A percentile compares a stretch with the other conserved stretches of the same genome.
Evolutionary conservation across 2,888 invertebrate genomes (phyloP).

Genomic region (Neria commutata): DNA sequence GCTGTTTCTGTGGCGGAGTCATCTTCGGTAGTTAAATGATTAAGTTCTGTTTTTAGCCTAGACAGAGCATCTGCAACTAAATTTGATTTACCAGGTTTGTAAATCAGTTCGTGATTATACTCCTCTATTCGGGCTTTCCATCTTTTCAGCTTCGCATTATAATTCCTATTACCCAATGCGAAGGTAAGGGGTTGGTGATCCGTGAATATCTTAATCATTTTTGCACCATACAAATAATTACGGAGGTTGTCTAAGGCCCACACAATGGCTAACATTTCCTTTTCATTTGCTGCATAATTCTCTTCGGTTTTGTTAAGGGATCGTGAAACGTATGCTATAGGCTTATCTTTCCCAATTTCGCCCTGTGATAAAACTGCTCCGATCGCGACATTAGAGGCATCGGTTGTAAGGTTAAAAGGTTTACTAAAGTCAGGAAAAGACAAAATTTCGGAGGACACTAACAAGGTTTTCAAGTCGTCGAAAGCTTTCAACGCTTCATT

Average conservation of each 20-base stretch:
- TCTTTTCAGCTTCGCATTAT: conserved; percentile 17
- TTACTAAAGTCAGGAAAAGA: conserved; percentile 30
- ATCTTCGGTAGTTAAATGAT: neutral
- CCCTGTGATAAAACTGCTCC: conserved; percentile 24
- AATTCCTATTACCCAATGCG: neutral
- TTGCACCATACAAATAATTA: conserved; percentile 24
- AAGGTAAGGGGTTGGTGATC: conserved; percentile 19
- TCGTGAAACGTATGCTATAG: conserved; percentile 12
- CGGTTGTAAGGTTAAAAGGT: conserved; percentile 27
- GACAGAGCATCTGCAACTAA: conserved; percentile 18
- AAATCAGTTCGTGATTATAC: conserved; percentile 19
- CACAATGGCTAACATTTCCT: conserved; percentile 23
- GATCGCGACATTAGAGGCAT: conserved; percentile 28
- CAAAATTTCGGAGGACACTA: conserved; percentile 23
- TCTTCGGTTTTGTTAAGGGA: conserved; percentile 6
- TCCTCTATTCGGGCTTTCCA: conserved; percentile 22
- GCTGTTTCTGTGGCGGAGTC: neutral
- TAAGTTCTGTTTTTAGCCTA: conserved; percentile 6
- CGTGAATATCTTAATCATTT: conserved; percentile 6
- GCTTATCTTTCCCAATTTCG: conserved; percentile 11
- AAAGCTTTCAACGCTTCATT: conserved; percentile 21
- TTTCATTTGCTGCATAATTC: conserved; percentile 7
- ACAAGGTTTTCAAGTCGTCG: conserved; percentile 14
- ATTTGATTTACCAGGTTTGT: conserved; percentile 20
- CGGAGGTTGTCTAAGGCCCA: conserved; percentile 23